Evolutionary conservation across 2,888 invertebrate species (phyloP), one percentile per base, ranked within the genome.

Genomic region (Drosophila mimetica): DNA sequence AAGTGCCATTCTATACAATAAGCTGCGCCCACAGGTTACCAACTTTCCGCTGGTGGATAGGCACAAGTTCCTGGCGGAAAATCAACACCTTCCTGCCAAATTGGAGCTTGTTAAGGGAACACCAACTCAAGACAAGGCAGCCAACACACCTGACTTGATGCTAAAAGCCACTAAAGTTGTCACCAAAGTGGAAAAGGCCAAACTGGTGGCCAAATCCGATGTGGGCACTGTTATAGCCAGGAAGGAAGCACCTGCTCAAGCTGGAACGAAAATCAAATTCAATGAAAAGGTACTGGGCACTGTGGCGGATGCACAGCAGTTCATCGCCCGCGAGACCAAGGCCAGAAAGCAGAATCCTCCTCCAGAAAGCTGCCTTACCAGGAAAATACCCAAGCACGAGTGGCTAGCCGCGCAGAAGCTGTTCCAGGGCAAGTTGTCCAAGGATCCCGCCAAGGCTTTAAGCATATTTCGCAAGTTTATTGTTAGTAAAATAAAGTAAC

Each of bases 381-480:
- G 77, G 28, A 32, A 75, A 9, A 83, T 91, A 22, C 60, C 85
- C 14, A 81, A 86, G 22, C 86, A 90, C 32, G 90, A 90, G 50
- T 91, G 91, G 91, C 51, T 77, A 1, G 88, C 82, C 0, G 89
- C 90, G 0, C 88, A 85, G 18, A 89, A 88, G 30, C 61, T 89
- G 1, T 88, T 91, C 13, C 80, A 88, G 22, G 79, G 86, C 13
- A 90, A 89, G 74, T 22, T 90, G 3, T 52, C 75, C 7, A 86
- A 79, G 32, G 87, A 90, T 18, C 64, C 73, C 2, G 74, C 76
- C 14, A 89, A 90, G 48, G 90, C 90, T 4, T 63, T 90, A 2
- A 88, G 74, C 32, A 73, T 90, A 53, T 90, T 91, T 82, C 85
- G 82, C 16, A 90, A 88, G 66, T 90, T 89, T 85, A 83, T 91